Evolutionary conservation across 1,140 invertebrate species (phyloP), one percentile per base, ranked within the genome.

Genomic region (Lerema accius): DNA sequence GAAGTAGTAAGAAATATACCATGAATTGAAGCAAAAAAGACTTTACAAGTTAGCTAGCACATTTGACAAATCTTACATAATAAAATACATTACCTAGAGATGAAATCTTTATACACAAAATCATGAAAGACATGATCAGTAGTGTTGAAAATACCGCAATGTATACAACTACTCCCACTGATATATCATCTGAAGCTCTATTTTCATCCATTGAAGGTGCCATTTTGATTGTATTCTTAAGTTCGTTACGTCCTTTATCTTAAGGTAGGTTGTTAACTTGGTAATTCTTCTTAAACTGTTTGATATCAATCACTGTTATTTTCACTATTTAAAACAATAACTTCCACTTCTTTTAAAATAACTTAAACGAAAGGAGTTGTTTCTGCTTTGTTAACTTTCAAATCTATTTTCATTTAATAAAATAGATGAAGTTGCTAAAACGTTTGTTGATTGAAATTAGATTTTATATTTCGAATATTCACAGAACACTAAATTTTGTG

Each of bases 91-190:
- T 85, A 87, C 84, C 77, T 51, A 80, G 56, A 0, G 71, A 65
- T 6, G 69, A 55, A 19, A 85, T 48, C 50, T 85, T 87, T 3
- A 84, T 65, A 59, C 84, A 87, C 82, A 87, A 69, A 39, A 87
- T 77, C 6, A 85, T 50, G n/a, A 87, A 85, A 13, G 75, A 71
- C 80, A 85, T 82, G 0, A 80, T n/a, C 14, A 87, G 35, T 2
- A 87, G 42, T 0, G 81, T 85, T 2, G 65, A 72, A 10, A 86
- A 66, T 10, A 80, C 61, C 0, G 81, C 81, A 28, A 85, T 72
- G 14, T 79, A 85, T 5, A 76, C 63, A 0, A 80, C 26, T n/a
- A 63, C 39, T 7, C 59, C 23, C 2, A 40, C 28, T 6, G 65
- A 51, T 11, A 71, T 14, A 37, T 37, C 32, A 13, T 37, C 42